Evolutionary conservation across 2,888 invertebrate genomes (phyloP).

Genomic region (Amorpha juglandis): DNA sequence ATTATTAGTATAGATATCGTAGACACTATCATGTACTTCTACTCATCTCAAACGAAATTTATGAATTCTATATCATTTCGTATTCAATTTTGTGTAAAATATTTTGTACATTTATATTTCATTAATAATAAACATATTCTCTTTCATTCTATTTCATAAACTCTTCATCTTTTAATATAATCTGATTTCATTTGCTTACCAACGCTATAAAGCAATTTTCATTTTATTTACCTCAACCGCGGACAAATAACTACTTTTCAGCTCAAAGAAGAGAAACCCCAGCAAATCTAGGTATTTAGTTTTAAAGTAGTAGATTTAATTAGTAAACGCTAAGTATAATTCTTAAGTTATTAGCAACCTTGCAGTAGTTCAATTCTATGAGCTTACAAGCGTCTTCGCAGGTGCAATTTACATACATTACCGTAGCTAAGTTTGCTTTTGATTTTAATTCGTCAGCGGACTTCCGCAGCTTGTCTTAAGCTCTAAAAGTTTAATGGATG

Average conservation of each 20-base stretch:
- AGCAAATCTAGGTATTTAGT: constrained; percentile 7
- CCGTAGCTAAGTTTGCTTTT: constrained; percentile 60
- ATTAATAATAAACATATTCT: too few relatives aligned
- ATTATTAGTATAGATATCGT: too few relatives aligned
- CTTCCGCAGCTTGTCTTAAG: constrained; percentile 6
- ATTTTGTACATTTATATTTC: too few relatives aligned
- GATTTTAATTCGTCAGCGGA: constrained; percentile 34
- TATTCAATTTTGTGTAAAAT: too few relatives aligned
- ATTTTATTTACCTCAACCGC: not conserved
- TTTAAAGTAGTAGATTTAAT: constrained; percentile 13
- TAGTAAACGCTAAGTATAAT: not conserved
- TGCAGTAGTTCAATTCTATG: constrained; percentile 41
- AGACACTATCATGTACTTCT: too few relatives aligned
- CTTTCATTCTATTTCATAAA: too few relatives aligned
- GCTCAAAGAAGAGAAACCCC: not conserved
- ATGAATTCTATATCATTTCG: too few relatives aligned
- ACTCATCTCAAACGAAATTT: too few relatives aligned
- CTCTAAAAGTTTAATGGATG: constrained; percentile 8
- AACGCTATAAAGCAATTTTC: not conserved
- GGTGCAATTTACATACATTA: constrained; percentile 67
- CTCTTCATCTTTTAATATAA: too few relatives aligned
- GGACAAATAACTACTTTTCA: not conserved
- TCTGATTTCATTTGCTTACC: too few relatives aligned
- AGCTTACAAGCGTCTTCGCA: constrained; percentile 51
- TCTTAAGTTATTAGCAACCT: constrained; percentile 33